Evolutionary conservation across 2,888 invertebrate species (phyloP), one percentile per base, ranked within the genome.

Genomic region (Conchocele bisecta): DNA sequence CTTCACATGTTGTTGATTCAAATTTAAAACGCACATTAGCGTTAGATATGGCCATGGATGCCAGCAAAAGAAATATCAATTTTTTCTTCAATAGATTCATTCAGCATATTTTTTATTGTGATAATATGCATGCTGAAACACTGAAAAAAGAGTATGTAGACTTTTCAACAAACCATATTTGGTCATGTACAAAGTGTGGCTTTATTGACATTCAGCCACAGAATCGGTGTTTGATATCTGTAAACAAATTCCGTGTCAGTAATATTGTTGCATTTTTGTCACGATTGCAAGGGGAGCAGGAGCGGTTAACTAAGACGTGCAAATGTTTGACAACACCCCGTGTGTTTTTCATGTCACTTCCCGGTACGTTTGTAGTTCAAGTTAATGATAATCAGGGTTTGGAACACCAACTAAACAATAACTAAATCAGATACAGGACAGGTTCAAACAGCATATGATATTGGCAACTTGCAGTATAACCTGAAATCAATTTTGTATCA

Each of bases 101-200:
- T 13, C 17, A 42, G 22, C 5, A 20, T 42, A 20, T 42, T 5
- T 20, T 42, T 42, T 22, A 42, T 7, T 5, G 5, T 7, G 42
- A 42, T 42, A 22, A 42, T 42, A 20, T 42, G 7, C n/a, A n/a
- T n/a, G 17, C n/a, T 7, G n/a, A 42, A 42, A 13, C 6, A 7
- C 42, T 42, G 15, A 20, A 20, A 20, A 6, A 42, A 20, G 42
- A 42, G 17, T 22, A 42, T 42, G 17, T 53, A 17, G 17, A 33
- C 9, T 13, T 28, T 15, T 20, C 7, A 13, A 17, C 17, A 15
- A 28, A 53, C 17, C 53, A 53, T 17, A 53, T 53, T 33, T 3
- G 33, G n/a, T 31, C 35, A 22, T 53, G 29, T 31, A 33, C 31
- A 31, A 53, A 29, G 22, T 53, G 53, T 53, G 33, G 53, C 9